Percentiles rank a stretch among this genome's conserved stretches.
Evolutionary conservation across 2,113 vertebrate species (phyloP).

Genomic region (Dicentrarchus labrax): DNA sequence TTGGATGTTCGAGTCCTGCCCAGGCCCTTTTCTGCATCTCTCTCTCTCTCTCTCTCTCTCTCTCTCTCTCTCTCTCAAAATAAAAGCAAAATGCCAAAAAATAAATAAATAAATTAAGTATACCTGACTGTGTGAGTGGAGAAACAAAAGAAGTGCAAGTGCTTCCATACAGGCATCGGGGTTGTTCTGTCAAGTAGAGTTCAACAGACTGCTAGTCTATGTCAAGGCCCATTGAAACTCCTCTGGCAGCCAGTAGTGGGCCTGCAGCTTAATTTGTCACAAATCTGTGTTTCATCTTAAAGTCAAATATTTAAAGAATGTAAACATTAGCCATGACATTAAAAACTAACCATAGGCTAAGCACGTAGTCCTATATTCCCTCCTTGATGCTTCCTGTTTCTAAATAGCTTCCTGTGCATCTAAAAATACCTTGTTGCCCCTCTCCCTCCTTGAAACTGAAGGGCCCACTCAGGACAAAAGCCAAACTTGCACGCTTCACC

Average conservation of each 20-base stretch:
- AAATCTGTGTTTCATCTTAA: too few relatives aligned
- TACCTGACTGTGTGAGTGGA: neutral
- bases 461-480: constrained; percentile 30
- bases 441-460: constrained; percentile 15
- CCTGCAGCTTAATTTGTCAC: neutral
- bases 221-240: neutral
- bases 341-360: neutral
- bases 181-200: neutral
- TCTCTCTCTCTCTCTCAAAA: too few relatives aligned
- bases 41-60: too few relatives aligned
- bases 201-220: neutral
- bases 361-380: neutral
- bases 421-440: constrained; percentile 50
- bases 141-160: neutral
- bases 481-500: constrained; percentile 16
- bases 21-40: too few relatives aligned
- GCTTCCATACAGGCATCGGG: neutral
- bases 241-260: neutral
- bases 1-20: too few relatives aligned
- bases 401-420: constrained; percentile 19
- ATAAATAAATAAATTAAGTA: neutral
- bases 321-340: neutral
- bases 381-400: neutral
- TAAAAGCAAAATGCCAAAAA: too few relatives aligned
- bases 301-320: neutral